These are phyloP conservation scores for Stomatorhinus walkeri DNA, from an alignment of 2,797 vertebrate genomes.

Conservation along the genomic window DNA sequence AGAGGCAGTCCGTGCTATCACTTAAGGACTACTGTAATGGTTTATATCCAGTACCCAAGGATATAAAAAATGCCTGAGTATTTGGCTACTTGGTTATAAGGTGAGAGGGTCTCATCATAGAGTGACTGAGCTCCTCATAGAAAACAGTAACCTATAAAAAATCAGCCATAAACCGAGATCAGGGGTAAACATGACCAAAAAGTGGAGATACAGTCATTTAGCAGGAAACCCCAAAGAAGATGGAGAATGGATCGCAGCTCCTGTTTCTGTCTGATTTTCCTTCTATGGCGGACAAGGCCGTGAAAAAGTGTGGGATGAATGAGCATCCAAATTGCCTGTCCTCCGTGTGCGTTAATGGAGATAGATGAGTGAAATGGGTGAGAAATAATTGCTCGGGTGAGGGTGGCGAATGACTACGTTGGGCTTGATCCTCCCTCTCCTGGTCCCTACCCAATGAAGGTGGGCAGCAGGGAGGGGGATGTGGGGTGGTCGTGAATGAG, in stretches of 20 bases:
- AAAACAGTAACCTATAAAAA: background rate
- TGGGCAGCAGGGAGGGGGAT: slow-evolving; percentile 23
- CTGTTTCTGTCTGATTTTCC: slow-evolving; percentile 9
- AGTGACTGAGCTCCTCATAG: background rate
- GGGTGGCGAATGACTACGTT: background rate
- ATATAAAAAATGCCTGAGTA: background rate
- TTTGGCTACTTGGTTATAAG: background rate
- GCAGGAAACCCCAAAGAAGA: background rate
- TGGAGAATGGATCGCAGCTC: background rate
- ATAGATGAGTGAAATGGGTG: slow-evolving; percentile 27
- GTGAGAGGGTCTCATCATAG: slow-evolving; percentile 10
- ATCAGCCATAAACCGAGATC: background rate
- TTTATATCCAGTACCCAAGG: slow-evolving; percentile 3
- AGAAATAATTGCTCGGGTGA: slow-evolving; percentile 28
- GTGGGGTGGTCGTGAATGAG: slow-evolving; percentile 34
- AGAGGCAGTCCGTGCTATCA: background rate
- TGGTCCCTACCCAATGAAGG: slow-evolving; percentile 5
- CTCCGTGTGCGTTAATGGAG: slow-evolving; percentile 26
- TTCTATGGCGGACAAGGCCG: background rate
- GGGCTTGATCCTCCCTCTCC: slow-evolving; percentile 8
- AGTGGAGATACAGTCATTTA: background rate
- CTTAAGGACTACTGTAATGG: background rate
- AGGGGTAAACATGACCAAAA: background rate
- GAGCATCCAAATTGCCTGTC: slow-evolving; percentile 27
- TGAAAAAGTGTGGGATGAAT: slow-evolving; percentile 24